Base-by-base conservation (phyloP, 2,888 invertebrate genomes). In the Pseudococcus longispinus region DNA sequence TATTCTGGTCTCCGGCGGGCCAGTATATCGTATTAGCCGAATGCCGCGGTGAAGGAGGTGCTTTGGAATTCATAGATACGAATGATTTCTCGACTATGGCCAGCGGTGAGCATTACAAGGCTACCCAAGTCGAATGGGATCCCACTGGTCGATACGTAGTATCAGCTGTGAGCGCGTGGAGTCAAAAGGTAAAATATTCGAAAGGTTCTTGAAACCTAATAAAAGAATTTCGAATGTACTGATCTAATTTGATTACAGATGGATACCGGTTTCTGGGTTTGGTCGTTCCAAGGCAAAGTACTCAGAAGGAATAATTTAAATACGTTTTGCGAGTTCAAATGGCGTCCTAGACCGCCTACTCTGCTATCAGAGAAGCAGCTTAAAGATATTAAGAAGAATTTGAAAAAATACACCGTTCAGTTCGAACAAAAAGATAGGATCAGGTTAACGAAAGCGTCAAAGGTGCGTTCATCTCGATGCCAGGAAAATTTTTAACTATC, bases 41-140 rank as follows among this genome's bases (percentile, higher is more conserved):
- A 89, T 92, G 98, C 77, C 93, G 94, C 82, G 95, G 94, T 82
- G 95, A 95, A 89, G 95, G 96, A 90, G 98, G 98, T 80, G 95
- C 96, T 9, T 92, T 99, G 89, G 98, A 98, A 91, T 99, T 98
- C 91, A 94, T 98, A 82, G 98, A 99, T 90, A 96, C 98, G 0
- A 95, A 96, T 89, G 98, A 99, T 90, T 98, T 98, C 91, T 95
- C 97, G 8, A 94, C 97, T n/a, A 98, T 98, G 96, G 96, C 96
- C 90, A 94, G 95, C 15, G 95, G 96, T 0, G 98, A 98, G 91
- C 98, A 99, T 91, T 98, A 96, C 91, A 95, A 96, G 90, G 94
- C 95, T 91, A 97, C 98, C 0, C 97, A 98, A 90, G 97, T 99
- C 1, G 98, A 98, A 91, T 99, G 99, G 99, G 99, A 99, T 91